These are phyloP conservation scores for Porites rus DNA, from an alignment of 92 coral and sea anemone species.

Conservation along the genomic window DNA sequence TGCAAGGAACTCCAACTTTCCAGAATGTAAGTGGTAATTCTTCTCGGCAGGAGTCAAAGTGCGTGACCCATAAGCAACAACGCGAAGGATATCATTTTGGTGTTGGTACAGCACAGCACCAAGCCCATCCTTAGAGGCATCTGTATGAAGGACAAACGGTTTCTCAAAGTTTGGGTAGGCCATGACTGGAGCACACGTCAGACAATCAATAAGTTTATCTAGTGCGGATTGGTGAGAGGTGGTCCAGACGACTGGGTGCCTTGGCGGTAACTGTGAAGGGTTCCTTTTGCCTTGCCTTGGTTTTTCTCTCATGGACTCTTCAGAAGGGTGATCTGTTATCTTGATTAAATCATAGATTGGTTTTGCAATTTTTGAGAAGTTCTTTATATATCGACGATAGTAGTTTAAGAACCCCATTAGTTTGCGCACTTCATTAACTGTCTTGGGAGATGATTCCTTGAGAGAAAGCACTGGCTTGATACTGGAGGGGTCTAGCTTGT, in stretches of 20 bases:
- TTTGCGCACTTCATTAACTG: conserved; percentile 65
- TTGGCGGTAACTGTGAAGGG: conserved; percentile 34
- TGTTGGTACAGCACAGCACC: conserved; percentile 50
- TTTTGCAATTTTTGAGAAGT: conserved; percentile 44
- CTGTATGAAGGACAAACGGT: conserved; percentile 39
- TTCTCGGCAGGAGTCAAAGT: conserved; percentile 27
- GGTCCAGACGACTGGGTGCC: conserved; percentile 51
- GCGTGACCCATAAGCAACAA: conserved; percentile 49
- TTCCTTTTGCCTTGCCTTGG: conserved; percentile 26
- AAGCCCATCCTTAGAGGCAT: conserved; percentile 50
- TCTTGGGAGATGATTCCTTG: conserved; percentile 63
- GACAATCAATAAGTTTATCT: conserved; percentile 36
- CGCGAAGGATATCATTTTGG: conserved; percentile 17
- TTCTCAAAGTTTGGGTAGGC: conserved; percentile 46
- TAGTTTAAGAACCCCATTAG: conserved; percentile 62
- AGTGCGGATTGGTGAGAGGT: conserved; percentile 42
- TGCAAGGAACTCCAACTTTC: conserved; percentile 38
- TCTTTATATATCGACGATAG: conserved; percentile 53
- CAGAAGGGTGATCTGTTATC: conserved; percentile 9
- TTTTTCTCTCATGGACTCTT: background rate
- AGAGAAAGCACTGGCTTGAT: conserved; percentile 51
- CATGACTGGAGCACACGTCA: conserved; percentile 54
- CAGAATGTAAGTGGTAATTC: conserved; percentile 52
- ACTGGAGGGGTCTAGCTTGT: conserved; percentile 53
- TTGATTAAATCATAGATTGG: conserved; percentile 60